Percentiles rank a stretch among this genome's conserved stretches.
phyloP scores from a whole-genome alignment of 2,113 vertebrate genomes.

The Gymnogyps californianus region DNA sequence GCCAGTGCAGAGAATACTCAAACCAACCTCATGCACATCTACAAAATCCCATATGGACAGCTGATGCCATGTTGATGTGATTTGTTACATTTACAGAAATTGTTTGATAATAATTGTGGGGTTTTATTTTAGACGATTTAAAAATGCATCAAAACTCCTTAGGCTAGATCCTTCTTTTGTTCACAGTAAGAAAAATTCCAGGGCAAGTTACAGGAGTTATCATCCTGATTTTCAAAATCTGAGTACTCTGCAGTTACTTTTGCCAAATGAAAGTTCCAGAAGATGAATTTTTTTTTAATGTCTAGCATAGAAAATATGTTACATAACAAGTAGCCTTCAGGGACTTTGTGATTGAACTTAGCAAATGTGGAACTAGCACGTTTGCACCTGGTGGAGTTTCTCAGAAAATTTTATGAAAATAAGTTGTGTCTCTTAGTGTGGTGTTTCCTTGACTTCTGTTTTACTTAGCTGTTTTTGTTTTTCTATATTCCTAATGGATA shows the following conservation, averaged over 20 bases:
- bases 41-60: not conserved
- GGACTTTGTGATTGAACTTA: not conserved
- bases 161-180: not conserved
- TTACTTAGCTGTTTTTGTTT: not conserved
- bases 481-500: not conserved
- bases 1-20: not conserved
- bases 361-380: not conserved
- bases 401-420: not conserved
- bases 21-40: not conserved
- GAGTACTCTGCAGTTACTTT: not conserved
- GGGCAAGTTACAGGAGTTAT: not conserved
- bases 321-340: not conserved
- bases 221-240: not conserved
- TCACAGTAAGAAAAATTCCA: not conserved
- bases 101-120: not conserved
- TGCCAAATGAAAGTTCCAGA: not conserved
- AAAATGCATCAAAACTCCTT: not conserved
- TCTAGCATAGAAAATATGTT: not conserved
- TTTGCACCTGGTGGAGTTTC: not conserved
- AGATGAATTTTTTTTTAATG: not conserved
- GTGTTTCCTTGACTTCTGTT: not conserved
- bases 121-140: not conserved
- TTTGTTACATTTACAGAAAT: not conserved
- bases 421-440: not conserved
- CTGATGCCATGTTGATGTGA: not conserved